Conservation (phyloP, 2,888 invertebrate genomes). For the Meghimatium bilineatum region DNA sequence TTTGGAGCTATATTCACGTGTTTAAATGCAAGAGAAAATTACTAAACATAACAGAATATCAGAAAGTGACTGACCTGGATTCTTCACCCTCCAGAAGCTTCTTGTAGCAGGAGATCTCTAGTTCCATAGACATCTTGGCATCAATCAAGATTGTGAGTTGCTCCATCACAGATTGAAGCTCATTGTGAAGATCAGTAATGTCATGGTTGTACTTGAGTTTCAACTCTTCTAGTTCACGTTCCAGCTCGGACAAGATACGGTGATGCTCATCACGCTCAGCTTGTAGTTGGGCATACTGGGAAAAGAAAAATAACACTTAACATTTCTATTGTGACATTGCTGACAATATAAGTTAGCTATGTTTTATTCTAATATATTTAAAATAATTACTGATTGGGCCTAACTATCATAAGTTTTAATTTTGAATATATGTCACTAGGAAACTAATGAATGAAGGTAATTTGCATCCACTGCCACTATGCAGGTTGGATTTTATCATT, state of each 20-base stretch:
- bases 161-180: constrained; percentile 55
- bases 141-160: constrained; percentile 72
- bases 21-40: too few relatives aligned
- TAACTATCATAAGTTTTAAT: too few relatives aligned
- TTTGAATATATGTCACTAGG: too few relatives aligned
- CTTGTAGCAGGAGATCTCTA: constrained; percentile 80
- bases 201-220: constrained; percentile 51
- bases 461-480: too few relatives aligned
- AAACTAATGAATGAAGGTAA: too few relatives aligned
- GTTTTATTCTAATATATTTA: too few relatives aligned
- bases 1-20: too few relatives aligned
- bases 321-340: too few relatives aligned
- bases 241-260: constrained; percentile 47
- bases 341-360: too few relatives aligned
- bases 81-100: constrained; percentile 80
- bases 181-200: constrained; percentile 47
- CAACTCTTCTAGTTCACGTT: constrained; percentile 56
- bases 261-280: constrained; percentile 49
- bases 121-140: constrained; percentile 79
- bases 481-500: too few relatives aligned
- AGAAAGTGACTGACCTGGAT: constrained; percentile 70
- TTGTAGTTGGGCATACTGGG: constrained; percentile 53
- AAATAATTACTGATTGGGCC: too few relatives aligned
- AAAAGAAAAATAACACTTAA: neutral
- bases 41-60: neutral